Percentiles rank a stretch among this genome's conserved stretches.
These are phyloP conservation scores for Gallinago stenura DNA, from an alignment of 2,797 vertebrate species.

Conservation along the genomic window DNA sequence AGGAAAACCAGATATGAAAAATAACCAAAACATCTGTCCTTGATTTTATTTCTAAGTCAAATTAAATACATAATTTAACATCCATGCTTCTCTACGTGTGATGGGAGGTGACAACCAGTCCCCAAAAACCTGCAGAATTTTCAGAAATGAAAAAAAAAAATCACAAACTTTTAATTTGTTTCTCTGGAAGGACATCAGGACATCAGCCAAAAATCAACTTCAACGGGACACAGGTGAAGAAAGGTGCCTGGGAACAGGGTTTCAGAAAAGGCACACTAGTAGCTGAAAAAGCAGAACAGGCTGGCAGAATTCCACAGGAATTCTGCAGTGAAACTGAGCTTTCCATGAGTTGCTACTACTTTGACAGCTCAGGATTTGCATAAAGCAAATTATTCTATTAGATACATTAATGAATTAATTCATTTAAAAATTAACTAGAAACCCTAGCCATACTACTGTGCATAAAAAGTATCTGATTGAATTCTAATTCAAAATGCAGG, in stretches of 20 bases:
- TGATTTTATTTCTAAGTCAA: not conserved
- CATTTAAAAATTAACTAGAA: not conserved
- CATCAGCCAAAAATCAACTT: not conserved
- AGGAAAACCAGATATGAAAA: not conserved
- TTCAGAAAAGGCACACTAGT: not conserved
- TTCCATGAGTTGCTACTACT: not conserved
- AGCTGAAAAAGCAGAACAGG: not conserved
- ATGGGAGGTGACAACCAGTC: not conserved
- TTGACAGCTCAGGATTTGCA: not conserved
- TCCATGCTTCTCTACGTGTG: not conserved
- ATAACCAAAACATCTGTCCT: not conserved
- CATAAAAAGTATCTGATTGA: not conserved
- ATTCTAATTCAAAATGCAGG: not conserved
- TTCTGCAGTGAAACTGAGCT: not conserved
- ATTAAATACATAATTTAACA: not conserved
- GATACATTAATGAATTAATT: not conserved
- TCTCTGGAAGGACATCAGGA: too few species aligned
- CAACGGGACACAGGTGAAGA: not conserved
- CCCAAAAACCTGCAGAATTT: not conserved
- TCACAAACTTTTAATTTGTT: too few species aligned
- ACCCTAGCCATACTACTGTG: not conserved
- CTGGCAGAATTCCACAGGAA: not conserved
- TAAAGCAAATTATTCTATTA: constrained; percentile 3
- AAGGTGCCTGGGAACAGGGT: not conserved
- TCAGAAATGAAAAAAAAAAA: not conserved